Conservation (phyloP, 2,113 vertebrate genomes). For the Epinephelus moara region DNA sequence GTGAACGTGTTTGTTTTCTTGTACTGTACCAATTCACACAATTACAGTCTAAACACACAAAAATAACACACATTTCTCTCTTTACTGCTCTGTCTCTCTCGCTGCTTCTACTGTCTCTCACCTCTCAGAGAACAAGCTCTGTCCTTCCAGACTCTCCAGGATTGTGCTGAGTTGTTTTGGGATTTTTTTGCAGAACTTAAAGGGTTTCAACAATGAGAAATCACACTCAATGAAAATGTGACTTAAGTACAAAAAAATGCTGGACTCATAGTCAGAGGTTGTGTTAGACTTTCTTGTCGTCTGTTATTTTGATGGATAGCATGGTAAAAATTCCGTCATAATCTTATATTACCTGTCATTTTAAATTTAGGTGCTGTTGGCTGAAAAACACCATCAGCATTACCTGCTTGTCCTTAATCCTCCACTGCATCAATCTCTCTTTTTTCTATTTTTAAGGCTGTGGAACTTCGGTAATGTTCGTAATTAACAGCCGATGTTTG, state of each 20-base stretch:
- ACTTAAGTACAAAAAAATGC: neutral
- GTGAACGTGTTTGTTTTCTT: slow-evolving; percentile 8
- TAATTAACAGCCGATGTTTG: too few relatives aligned
- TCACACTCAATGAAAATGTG: neutral
- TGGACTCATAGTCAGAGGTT: too few relatives aligned
- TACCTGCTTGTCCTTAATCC: too few relatives aligned
- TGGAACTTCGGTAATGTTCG: too few relatives aligned
- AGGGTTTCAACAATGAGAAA: neutral
- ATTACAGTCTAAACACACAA: neutral
- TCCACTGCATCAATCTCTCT: too few relatives aligned
- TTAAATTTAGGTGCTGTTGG: too few relatives aligned
- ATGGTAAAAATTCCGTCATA: too few relatives aligned
- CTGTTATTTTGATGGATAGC: too few relatives aligned
- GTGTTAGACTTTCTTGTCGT: too few relatives aligned
- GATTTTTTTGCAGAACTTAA: neutral
- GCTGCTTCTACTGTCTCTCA: slow-evolving; percentile 14
- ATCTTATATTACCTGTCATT: too few relatives aligned
- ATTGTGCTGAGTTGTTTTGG: neutral
- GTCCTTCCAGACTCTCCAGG: slow-evolving; percentile 47
- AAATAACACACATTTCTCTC: slow-evolving; percentile 3
- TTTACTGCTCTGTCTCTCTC: slow-evolving; percentile 12
- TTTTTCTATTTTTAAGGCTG: too few relatives aligned
- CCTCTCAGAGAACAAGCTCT: slow-evolving; percentile 6
- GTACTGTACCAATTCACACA: neutral
- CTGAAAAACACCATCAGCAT: too few relatives aligned